These are phyloP conservation scores for Neogobius melanostomus DNA, from an alignment of 2,113 vertebrate genomes.

Conservation along the genomic window DNA sequence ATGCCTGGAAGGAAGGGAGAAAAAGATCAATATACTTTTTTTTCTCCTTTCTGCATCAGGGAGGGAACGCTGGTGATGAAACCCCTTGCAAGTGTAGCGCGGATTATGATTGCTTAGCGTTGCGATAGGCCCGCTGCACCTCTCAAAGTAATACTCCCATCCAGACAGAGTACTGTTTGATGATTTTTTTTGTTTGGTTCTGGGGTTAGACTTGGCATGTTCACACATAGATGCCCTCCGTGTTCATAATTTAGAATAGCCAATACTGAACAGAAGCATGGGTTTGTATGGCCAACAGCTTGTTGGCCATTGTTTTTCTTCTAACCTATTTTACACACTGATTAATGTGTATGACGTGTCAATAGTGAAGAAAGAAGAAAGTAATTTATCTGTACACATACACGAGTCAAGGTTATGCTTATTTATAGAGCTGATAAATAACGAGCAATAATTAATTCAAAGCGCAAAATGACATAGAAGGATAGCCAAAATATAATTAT, in stretches of 20 bases:
- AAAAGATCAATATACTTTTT: constrained; percentile 66
- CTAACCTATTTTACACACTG: constrained; percentile 51
- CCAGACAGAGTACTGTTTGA: constrained; percentile 59
- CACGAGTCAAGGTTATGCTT: not conserved
- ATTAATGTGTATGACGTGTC: constrained; percentile 38
- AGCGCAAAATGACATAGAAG: not conserved
- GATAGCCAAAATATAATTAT: not conserved
- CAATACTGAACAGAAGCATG: constrained; percentile 32
- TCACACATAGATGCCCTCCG: constrained; percentile 45
- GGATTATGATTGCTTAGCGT: constrained; percentile 75
- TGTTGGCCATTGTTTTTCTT: constrained; percentile 33
- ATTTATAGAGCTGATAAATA: not conserved
- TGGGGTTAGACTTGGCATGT: constrained; percentile 51
- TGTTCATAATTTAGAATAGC: constrained; percentile 53
- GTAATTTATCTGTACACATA: not conserved
- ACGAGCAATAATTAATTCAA: not conserved
- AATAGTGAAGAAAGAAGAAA: constrained; percentile 32
- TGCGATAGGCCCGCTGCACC: constrained; percentile 70
- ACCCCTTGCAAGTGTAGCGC: constrained; percentile 72
- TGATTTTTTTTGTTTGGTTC: constrained; percentile 61
- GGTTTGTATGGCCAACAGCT: not conserved
- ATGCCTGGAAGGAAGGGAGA: constrained; percentile 61
- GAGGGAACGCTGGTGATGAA: constrained; percentile 75
- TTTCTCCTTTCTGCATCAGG: constrained; percentile 48
- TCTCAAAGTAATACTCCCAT: constrained; percentile 71